A percentile compares a stretch with the other conserved stretches of the same genome.
phyloP scores from a whole-genome alignment of 2,113 vertebrate species.

The Lycocorax pyrrhopterus region DNA sequence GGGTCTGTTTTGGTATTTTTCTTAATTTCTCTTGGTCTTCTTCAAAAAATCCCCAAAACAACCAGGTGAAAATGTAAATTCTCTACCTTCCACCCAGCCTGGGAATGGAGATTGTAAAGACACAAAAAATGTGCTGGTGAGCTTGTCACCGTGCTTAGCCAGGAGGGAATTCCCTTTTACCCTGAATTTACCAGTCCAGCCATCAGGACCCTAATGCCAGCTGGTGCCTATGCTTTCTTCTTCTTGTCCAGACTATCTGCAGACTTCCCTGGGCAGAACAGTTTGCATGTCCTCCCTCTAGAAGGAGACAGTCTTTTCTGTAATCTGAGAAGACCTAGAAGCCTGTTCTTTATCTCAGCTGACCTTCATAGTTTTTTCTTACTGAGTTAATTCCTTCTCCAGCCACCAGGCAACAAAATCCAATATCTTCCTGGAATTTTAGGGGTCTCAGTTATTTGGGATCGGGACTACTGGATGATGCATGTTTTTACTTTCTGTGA shows the following conservation, averaged over 20 bases:
- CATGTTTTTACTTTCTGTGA: neutral
- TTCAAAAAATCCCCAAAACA: neutral
- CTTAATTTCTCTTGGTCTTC: neutral
- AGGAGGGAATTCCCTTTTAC: neutral
- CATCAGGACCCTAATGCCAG: neutral
- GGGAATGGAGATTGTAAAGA: neutral
- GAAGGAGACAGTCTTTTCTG: neutral
- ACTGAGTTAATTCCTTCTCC: neutral
- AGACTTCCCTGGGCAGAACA: neutral
- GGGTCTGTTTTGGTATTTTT: neutral
- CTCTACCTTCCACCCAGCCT: neutral
- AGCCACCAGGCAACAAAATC: neutral
- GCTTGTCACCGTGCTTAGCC: neutral
- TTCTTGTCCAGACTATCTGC: neutral
- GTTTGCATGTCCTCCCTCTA: neutral
- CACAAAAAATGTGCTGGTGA: neutral
- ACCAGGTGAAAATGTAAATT: neutral
- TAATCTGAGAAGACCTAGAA: neutral
- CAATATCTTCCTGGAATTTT: neutral
- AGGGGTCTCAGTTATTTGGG: neutral
- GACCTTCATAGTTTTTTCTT: neutral
- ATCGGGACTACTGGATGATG: neutral
- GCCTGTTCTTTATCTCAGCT: accelerated
- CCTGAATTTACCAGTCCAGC: neutral
- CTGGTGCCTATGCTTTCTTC: neutral